These are phyloP conservation scores for Morus bassanus DNA, from an alignment of 2,797 vertebrate genomes.

Conservation along the genomic window DNA sequence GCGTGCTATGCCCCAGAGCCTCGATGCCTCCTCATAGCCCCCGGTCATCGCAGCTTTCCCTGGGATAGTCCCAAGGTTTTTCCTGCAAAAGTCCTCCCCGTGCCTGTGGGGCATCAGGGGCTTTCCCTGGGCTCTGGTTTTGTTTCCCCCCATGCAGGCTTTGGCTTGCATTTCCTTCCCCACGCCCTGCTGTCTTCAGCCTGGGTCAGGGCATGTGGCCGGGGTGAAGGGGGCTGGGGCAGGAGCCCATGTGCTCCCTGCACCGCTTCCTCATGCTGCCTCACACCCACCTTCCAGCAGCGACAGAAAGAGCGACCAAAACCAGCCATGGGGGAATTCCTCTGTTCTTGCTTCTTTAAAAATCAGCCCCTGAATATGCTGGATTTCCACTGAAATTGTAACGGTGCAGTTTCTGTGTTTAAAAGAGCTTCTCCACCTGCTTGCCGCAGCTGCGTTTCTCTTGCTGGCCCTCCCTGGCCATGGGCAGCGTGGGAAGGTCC, in stretches of 20 bases:
- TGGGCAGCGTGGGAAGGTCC: not conserved
- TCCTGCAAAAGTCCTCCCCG: not conserved
- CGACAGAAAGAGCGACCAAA: not conserved
- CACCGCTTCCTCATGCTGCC: rapidly evolving
- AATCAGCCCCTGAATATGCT: not conserved
- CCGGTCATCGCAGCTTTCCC: not conserved
- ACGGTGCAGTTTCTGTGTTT: not conserved
- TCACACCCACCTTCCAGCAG: not conserved
- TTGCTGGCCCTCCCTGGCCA: not conserved
- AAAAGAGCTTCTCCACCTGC: not conserved
- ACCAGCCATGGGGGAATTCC: not conserved
- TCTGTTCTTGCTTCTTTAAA: not conserved
- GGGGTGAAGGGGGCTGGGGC: not conserved
- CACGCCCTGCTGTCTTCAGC: rapidly evolving
- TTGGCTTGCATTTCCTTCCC: not conserved
- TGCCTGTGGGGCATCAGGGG: not conserved
- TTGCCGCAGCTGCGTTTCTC: not conserved
- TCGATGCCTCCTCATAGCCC: rapidly evolving
- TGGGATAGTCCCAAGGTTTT: not conserved
- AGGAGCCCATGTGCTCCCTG: rapidly evolving
- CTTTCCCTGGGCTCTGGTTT: not conserved
- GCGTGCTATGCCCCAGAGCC: not conserved
- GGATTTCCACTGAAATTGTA: not conserved
- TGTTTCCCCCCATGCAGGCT: rapidly evolving
- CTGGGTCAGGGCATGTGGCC: rapidly evolving